Evolutionary conservation across 2,113 vertebrate species (phyloP).

Genomic region (Corynorhinus townsendii): DNA sequence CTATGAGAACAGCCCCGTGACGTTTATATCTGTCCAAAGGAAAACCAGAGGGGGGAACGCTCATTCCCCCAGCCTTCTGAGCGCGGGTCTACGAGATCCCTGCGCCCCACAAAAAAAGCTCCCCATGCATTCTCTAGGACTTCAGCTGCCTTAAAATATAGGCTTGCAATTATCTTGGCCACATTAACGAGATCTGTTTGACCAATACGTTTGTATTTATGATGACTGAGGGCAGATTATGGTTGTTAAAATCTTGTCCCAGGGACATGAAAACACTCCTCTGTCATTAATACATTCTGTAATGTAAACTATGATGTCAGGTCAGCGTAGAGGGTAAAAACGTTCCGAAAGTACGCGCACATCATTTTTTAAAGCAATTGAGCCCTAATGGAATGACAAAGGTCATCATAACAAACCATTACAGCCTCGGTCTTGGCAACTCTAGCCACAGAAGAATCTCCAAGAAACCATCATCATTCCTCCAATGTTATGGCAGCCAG

Average conservation of each 20-base stretch:
- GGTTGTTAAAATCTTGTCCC: constrained; percentile 86
- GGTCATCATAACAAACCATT: constrained; percentile 98
- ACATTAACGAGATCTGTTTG: constrained; percentile 87
- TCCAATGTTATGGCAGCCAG: constrained; percentile 89
- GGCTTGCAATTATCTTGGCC: constrained; percentile 83
- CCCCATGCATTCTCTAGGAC: constrained; percentile 67
- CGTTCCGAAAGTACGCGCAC: constrained; percentile 85
- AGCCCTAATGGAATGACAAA: constrained; percentile 96
- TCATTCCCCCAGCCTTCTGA: constrained; percentile 68
- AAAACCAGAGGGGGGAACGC: constrained; percentile 60
- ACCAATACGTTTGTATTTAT: constrained; percentile 90
- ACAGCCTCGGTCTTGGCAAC: constrained; percentile 88
- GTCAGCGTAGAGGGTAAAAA: constrained; percentile 90
- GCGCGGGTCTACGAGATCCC: constrained; percentile 67
- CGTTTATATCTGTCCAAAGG: constrained; percentile 70
- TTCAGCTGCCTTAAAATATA: constrained; percentile 83
- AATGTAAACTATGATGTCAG: constrained; percentile 88
- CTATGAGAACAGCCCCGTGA: constrained; percentile 63
- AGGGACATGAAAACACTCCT: constrained; percentile 85
- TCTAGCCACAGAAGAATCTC: constrained; percentile 84
- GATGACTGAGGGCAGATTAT: constrained; percentile 88
- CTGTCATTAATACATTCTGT: constrained; percentile 86
- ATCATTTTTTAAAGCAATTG: constrained; percentile 85
- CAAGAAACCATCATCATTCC: constrained; percentile 85
- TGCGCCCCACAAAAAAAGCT: constrained; percentile 66